Evolutionary conservation across 2,113 vertebrate genomes (phyloP).

Genomic region (Psephotus haematonotus): DNA sequence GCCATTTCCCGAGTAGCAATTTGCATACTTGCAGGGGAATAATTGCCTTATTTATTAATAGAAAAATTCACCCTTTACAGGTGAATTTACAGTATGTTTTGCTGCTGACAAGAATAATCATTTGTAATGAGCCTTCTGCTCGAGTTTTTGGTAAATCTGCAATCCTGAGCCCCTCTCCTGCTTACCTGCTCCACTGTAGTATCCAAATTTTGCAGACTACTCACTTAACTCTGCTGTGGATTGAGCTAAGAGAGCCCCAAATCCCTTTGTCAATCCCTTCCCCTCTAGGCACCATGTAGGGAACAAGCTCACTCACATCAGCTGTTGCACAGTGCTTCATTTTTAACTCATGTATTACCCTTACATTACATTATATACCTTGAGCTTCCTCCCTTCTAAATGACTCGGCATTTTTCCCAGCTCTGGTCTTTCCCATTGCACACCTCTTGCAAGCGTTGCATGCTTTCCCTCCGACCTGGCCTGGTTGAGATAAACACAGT

Average conservation of each 20-base stretch:
- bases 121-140: neutral
- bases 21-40: neutral
- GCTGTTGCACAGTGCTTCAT: neutral
- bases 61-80: neutral
- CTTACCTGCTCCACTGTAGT: neutral
- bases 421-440: neutral
- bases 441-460: too few relatives aligned
- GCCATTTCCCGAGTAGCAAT: neutral
- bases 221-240: neutral
- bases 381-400: neutral
- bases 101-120: neutral
- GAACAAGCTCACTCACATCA: neutral
- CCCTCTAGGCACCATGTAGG: neutral
- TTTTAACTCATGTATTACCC: neutral
- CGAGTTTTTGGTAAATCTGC: neutral
- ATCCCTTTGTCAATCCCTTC: neutral
- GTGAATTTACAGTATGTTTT: neutral
- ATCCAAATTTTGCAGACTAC: neutral
- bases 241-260: neutral
- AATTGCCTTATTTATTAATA: neutral
- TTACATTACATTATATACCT: neutral
- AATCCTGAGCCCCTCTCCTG: neutral
- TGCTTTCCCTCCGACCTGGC: accelerated
- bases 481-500: neutral
- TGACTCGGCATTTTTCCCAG: too few relatives aligned